Percentiles rank a stretch among this genome's conserved stretches.
These are phyloP conservation scores for Buphagus erythrorhynchus DNA, from an alignment of 2,797 vertebrate species.

Conservation along the genomic window DNA sequence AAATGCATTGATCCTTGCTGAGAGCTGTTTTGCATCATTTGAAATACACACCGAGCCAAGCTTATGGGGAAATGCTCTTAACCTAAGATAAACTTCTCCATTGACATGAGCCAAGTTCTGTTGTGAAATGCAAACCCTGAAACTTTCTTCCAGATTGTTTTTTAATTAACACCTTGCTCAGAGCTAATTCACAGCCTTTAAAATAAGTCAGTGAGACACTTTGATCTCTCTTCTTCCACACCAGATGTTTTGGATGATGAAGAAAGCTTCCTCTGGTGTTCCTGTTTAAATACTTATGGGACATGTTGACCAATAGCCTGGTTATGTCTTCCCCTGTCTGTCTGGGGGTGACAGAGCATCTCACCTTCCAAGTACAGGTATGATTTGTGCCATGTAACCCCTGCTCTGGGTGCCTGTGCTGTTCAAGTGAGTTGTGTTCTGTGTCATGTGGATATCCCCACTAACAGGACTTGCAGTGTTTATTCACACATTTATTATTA, in stretches of 20 bases:
- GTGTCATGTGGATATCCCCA: fast-evolving
- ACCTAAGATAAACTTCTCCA: not conserved
- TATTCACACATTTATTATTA: not conserved
- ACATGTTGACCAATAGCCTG: not conserved
- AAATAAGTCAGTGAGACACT: not conserved
- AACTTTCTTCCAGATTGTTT: slow-evolving; percentile 36
- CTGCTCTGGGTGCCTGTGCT: not conserved
- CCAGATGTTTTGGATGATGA: not conserved
- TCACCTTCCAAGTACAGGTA: not conserved
- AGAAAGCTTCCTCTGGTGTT: not conserved
- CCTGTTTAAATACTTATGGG: not conserved
- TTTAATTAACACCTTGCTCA: slow-evolving; percentile 65
- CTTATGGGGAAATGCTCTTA: not conserved
- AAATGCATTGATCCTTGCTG: slow-evolving; percentile 52
- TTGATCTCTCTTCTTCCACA: slow-evolving; percentile 17
- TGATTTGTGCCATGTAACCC: not conserved
- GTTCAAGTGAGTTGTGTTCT: not conserved
- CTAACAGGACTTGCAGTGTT: not conserved
- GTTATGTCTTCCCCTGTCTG: not conserved
- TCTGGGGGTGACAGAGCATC: not conserved
- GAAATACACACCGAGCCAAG: not conserved
- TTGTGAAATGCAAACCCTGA: slow-evolving; percentile 28
- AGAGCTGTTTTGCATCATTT: slow-evolving; percentile 38
- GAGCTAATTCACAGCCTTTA: slow-evolving; percentile 51
- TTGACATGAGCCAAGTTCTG: not conserved